These are phyloP conservation scores for Drosophila bocqueti DNA, from an alignment of 1,140 invertebrate species.

Conservation along the genomic window DNA sequence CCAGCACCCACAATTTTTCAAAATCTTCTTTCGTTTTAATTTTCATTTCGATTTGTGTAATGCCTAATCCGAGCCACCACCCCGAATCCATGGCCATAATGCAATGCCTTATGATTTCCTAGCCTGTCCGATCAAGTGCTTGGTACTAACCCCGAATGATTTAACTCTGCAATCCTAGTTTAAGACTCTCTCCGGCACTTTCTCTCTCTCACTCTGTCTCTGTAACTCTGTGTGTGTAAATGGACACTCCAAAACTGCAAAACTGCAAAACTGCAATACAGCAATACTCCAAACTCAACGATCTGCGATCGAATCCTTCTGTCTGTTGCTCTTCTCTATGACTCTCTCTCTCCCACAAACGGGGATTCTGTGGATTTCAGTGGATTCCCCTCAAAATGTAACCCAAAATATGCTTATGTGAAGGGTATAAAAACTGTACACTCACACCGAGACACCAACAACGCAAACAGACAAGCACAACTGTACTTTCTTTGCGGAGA, in stretches of 20 bases:
- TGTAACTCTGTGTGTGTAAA: constrained; percentile 43
- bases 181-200: constrained; percentile 40
- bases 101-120: constrained; percentile 30
- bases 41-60: constrained; percentile 9
- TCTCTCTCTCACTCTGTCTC: constrained; percentile 17
- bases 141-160: constrained; percentile 49
- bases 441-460: constrained; percentile 38
- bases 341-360: constrained; percentile 25
- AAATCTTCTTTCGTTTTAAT: constrained; percentile 14
- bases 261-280: constrained; percentile 1
- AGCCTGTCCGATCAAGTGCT: constrained; percentile 40
- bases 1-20: constrained; percentile 36
- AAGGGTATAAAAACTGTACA: constrained; percentile 78
- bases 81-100: constrained; percentile 17
- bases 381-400: background rate
- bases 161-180: constrained; percentile 37
- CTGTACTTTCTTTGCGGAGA: constrained; percentile 40
- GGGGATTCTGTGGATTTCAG: constrained; percentile 20
- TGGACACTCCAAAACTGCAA: constrained; percentile 30
- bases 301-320: constrained; percentile 21
- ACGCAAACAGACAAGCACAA: constrained; percentile 55
- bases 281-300: constrained; percentile 1
- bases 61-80: constrained; percentile 40
- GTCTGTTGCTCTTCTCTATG: constrained; percentile 25
- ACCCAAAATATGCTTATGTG: constrained; percentile 45